Base-by-base conservation (phyloP, 2,113 vertebrate genomes). In the Brachionichthys hirsutus region DNA sequence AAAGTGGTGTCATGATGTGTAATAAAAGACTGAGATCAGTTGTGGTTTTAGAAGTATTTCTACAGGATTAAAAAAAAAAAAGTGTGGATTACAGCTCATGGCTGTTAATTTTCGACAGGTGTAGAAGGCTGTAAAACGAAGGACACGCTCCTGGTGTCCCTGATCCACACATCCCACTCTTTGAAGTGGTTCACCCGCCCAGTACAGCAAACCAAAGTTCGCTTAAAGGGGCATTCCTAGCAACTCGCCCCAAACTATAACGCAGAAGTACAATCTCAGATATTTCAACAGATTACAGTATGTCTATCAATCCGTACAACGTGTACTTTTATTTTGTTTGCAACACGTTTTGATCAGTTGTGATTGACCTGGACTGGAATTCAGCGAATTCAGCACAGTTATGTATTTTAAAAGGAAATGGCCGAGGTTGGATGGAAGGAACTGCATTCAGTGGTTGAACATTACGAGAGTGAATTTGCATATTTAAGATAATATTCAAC, bases 1-100 rank as follows among this genome's bases (percentile, higher is more conserved):
- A 94, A 94, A 92, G 94, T 85, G 84, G 91, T 94, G 94, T 97
- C 93, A 93, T 93, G 92, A n/a, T n/a, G 93, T 93, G 90, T 96
- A 96, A 98, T 95, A 94, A 97, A 95, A 79, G 89, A 91, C 91
- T 89, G 89, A 94, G 88, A 91, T 92, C 83, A 91, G 89, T 92
- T 94, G 93, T 94, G 94, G 95, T 94, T 92, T 94, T 94, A 30
- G 24, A 30, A 90, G 92, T 88, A 85, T 82, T 57, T 85, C 11
- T 48, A 38, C 17, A 24, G 24, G 36, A 18, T 14, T 77, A 18
- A 6, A 24, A 70, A 73, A 18, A 18, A 6, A 24, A 70, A 73
- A 18, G 13, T 8, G 3, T 36, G 38, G 30, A 20, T 63, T n/a
- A 24, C 15, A 15, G 54, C 44, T 73, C 53, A 49, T 54, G 73